These are phyloP conservation scores for Callocephalon fimbriatum DNA, from an alignment of 2,113 vertebrate genomes.

Conservation along the genomic window DNA sequence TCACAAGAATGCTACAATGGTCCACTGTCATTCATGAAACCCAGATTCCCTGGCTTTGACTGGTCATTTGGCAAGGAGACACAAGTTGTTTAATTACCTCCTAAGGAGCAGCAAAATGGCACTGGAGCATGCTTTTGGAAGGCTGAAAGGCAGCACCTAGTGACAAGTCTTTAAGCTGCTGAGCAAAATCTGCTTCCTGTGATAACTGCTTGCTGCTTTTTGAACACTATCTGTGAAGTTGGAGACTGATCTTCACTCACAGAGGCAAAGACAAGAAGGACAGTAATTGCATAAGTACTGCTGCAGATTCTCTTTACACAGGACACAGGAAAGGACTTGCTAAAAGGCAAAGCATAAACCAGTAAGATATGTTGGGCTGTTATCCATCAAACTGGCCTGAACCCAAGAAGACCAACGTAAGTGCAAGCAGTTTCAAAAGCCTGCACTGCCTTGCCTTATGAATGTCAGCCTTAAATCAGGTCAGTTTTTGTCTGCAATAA, in stretches of 20 bases:
- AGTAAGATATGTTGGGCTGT: background rate
- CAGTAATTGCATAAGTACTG: background rate
- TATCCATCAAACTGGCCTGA: background rate
- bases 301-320: background rate
- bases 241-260: background rate
- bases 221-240: background rate
- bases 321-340: background rate
- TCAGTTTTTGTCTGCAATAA: conserved; percentile 10
- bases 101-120: background rate
- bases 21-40: background rate
- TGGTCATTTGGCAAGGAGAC: conserved; percentile 8
- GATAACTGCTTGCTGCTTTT: conserved; percentile 4
- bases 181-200: conserved; percentile 22
- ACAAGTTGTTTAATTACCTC: background rate
- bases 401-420: background rate
- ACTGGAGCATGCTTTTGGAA: background rate
- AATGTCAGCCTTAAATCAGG: conserved; percentile 11
- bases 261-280: conserved; percentile 5
- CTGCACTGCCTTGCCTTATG: background rate
- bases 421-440: background rate
- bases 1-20: background rate
- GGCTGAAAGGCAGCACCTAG: conserved; percentile 5
- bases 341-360: background rate
- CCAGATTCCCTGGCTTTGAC: background rate
- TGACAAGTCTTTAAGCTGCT: background rate